These are phyloP conservation scores for Oreocharis arfaki DNA, from an alignment of 2,113 vertebrate species.

Conservation along the genomic window DNA sequence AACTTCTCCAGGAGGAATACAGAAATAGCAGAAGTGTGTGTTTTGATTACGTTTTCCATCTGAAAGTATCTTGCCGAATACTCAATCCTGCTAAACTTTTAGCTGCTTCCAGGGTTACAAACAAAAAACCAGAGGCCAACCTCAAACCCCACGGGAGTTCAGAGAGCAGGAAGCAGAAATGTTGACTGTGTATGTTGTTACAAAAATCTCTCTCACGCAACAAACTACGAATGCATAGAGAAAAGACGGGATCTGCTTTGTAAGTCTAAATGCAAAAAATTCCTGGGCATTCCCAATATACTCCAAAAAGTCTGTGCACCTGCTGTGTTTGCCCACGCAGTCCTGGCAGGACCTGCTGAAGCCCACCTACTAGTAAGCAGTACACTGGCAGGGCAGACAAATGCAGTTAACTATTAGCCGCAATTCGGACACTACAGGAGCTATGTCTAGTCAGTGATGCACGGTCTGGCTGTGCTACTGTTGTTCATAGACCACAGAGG, in stretches of 20 bases:
- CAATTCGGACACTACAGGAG: neutral
- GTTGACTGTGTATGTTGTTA: neutral
- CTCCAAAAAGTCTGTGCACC: neutral
- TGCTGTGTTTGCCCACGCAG: rapidly evolving
- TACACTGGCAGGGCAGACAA: rapidly evolving
- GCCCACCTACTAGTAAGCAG: neutral
- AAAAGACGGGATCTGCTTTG: neutral
- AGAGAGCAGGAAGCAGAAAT: neutral
- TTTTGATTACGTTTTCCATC: neutral
- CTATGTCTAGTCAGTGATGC: neutral
- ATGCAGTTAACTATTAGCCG: neutral
- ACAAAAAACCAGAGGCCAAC: neutral
- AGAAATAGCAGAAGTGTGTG: neutral
- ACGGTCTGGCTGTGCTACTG: neutral
- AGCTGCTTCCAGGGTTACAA: neutral
- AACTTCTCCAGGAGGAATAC: neutral
- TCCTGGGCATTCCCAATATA: neutral
- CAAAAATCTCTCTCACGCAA: neutral
- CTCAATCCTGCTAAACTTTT: neutral
- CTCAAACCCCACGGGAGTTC: neutral
- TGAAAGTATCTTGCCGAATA: neutral
- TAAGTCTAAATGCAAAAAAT: neutral
- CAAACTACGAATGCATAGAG: rapidly evolving
- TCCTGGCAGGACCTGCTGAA: neutral
- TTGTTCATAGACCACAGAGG: neutral